phyloP scores from a whole-genome alignment of 1,140 invertebrate genomes.

The Leptoteleia sp. region DNA sequence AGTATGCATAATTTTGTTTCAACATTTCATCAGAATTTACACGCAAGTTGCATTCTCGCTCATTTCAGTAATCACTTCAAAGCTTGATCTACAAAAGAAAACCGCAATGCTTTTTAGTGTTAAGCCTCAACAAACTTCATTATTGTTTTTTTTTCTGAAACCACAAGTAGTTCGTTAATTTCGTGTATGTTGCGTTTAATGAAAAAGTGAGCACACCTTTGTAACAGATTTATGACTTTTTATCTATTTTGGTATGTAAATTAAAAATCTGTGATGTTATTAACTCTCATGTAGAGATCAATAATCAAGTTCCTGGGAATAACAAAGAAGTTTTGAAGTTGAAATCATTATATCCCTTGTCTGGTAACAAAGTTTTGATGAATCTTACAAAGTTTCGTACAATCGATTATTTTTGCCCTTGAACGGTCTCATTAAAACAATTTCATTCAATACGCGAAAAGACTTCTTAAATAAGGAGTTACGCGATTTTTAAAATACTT shows the following conservation, averaged over 20 bases:
- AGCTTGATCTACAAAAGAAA: slow-evolving; percentile 40
- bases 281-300: no score
- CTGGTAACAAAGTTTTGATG: slow-evolving; percentile 33
- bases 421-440: slow-evolving; percentile 8
- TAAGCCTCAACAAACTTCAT: slow-evolving; percentile 24
- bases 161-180: slow-evolving; percentile 36
- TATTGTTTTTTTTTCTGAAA: slow-evolving; percentile 36
- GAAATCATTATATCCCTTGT: slow-evolving; percentile 17
- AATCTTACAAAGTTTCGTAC: slow-evolving; percentile 13
- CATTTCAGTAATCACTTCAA: slow-evolving; percentile 38
- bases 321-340: slow-evolving; percentile 5
- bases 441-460: slow-evolving; percentile 17
- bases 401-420: slow-evolving; percentile 20
- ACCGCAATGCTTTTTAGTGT: slow-evolving; percentile 40
- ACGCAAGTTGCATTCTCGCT: slow-evolving; percentile 27
- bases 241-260: no score
- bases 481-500: background rate
- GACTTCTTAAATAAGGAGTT: background rate
- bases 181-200: slow-evolving; percentile 9
- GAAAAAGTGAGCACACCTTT: no score
- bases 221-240: no score
- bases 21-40: slow-evolving; percentile 13
- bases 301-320: slow-evolving; percentile 1
- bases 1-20: no score
- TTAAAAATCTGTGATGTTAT: no score